Base-by-base conservation (phyloP, 2,888 invertebrate species). In the Drosophila atripex region DNA sequence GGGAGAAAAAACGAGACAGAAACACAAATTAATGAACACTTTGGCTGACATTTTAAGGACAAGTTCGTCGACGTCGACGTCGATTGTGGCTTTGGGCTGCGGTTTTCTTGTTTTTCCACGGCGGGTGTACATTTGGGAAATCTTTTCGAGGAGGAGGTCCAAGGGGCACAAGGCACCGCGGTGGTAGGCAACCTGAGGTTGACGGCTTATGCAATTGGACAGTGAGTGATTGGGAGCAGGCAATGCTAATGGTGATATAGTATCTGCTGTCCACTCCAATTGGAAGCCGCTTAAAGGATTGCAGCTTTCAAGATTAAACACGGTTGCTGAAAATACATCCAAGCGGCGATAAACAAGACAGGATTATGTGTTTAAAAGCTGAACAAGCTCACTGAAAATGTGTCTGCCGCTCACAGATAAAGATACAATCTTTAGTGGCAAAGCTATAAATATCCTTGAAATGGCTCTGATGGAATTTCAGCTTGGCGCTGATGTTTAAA, bases 1-100 rank as follows among this genome's bases (percentile, higher is more conserved):
- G 45, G 14, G 52, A 46, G 21, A 47, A 56, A 65, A 54, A 65
- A 68, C 57, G 65, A 70, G 74, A 74, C 71, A 51, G 66, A 76
- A 71, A 82, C 82, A 78, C 85, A 78, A 85, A 86, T 87, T 86
- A 86, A 87, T 86, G 78, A 87, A 86, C 86, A 84, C 85, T 86
- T 80, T 79, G 85, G 73, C 58, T 86, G 87, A 87, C 85, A 87
- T 87, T 86, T 86, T 87, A 86, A 86, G 85, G 86, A 86, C 85
- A 86, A 87, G 85, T 86, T 86, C 85, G 87, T 77, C 86, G 83
- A 18, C 39, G 39, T n/a, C 16, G 39, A 6, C 18, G 39, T 75
- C 66, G 69, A 38, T 66, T 66, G 50, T 23, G 54, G 54, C 57
- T 71, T 73, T 77, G 65, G 54, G 66, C 59, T 68, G 61, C 51